Percentiles rank a stretch among this genome's conserved stretches.
Evolutionary conservation across 2,113 vertebrate genomes (phyloP).

Genomic region (Pelecanoides urinatrix): DNA sequence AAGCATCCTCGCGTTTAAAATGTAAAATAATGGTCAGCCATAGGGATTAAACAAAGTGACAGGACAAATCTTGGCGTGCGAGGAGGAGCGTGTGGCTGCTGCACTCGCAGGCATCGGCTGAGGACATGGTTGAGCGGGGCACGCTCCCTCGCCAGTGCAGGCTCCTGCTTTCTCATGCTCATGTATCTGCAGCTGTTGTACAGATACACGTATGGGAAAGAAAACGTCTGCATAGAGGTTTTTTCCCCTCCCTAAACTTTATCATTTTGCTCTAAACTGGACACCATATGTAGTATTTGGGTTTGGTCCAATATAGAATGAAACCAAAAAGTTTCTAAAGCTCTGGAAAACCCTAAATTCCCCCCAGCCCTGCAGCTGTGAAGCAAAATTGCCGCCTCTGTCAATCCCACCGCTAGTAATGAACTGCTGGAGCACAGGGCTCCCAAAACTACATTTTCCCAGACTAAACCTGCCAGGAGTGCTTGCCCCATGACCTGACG

Average conservation of each 20-base stretch:
- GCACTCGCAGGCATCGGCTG: neutral
- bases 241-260: neutral
- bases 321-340: conserved; percentile 21
- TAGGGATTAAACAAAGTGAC: neutral
- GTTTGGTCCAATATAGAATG: conserved; percentile 16
- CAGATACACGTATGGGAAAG: neutral
- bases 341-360: conserved; percentile 41
- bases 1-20: neutral
- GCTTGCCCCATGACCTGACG: neutral
- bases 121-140: neutral
- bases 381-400: conserved; percentile 27
- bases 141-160: fast-evolving
- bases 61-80: fast-evolving
- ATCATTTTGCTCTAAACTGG: conserved; percentile 29
- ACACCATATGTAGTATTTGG: conserved; percentile 37
- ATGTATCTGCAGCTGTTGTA: neutral
- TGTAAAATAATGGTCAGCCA: neutral
- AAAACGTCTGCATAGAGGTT: neutral
- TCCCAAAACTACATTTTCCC: conserved; percentile 52
- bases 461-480: conserved; percentile 61
- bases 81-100: neutral
- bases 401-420: conserved; percentile 16
- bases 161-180: neutral
- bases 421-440: conserved; percentile 47
- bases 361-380: conserved; percentile 49